A percentile compares a stretch with the other conserved stretches of the same genome.
Evolutionary conservation across 2,797 vertebrate genomes (phyloP).

Genomic region (Lophius americanus): DNA sequence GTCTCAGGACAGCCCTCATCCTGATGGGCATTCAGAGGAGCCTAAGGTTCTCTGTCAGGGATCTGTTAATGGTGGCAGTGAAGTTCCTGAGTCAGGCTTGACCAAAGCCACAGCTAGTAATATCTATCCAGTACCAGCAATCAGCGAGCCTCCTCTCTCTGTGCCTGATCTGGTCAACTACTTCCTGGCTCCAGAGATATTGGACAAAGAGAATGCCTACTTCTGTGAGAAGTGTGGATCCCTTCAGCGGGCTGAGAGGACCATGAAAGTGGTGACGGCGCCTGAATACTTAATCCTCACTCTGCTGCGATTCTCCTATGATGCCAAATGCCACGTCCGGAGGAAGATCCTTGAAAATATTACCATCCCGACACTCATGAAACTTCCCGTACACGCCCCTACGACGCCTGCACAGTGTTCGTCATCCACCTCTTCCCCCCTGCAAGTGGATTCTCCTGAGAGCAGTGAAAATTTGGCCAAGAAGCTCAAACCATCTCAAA

Average conservation of each 20-base stretch:
- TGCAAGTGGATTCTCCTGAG: conserved; percentile 88
- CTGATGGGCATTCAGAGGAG: conserved; percentile 52
- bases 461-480: conserved; percentile 94
- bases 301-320: conserved; percentile 95
- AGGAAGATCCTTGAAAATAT: conserved; percentile 97
- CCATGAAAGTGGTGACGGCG: conserved; percentile 91
- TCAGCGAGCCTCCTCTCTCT: conserved; percentile 81
- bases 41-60: conserved; percentile 75
- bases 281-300: conserved; percentile 99
- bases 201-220: conserved; percentile 96
- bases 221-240: conserved; percentile 95
- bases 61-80: conserved; percentile 82
- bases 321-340: conserved; percentile 93
- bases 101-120: conserved; percentile 42
- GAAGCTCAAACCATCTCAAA: conserved; percentile 93
- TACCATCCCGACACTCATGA: conserved; percentile 89
- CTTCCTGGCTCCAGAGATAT: conserved; percentile 95
- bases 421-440: conserved; percentile 73
- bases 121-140: conserved; percentile 43
- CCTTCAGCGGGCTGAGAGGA: conserved; percentile 94
- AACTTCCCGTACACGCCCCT: conserved; percentile 81
- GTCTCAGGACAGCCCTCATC: conserved; percentile 47
- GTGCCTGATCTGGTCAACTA: conserved; percentile 95
- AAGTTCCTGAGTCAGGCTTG: conserved; percentile 63
- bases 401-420: conserved; percentile 49